Base-by-base conservation (phyloP, 2,888 invertebrate species). In the Syrista parreyssii region DNA sequence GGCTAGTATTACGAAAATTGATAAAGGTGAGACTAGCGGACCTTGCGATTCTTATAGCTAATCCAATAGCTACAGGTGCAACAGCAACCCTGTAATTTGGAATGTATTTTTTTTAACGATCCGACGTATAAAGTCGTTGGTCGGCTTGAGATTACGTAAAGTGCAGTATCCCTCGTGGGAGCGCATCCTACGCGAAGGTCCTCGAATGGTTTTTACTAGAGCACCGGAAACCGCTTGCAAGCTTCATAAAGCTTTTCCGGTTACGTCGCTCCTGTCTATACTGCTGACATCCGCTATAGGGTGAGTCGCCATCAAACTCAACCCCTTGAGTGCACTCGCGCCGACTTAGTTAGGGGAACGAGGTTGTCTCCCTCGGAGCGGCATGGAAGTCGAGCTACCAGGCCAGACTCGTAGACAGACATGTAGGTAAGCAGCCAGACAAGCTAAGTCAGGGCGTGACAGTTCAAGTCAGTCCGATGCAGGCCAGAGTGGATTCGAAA, bases 261-360 rank as follows among this genome's bases (percentile, higher is more conserved):
- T 74, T 81, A 73, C 79, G 80, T 74, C 76, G 77, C 30, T 79
- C 75, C 83, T 82, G 82, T 82, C 84, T 82, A 79, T 74, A 76
- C 79, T 77, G 80, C 77, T 69, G 74, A 33, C 77, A 69, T 74
- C 15, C 74, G 68, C 36, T 36, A 30, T 68, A 34, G 69, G 68
- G 68, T 36, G 74, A 74, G 68, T 36, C 30, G 31, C 32, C 35
- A 68, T 23, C 69, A 32, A 32, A 69, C 68, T 71, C 30, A 32
- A 74, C 84, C 84, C 80, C 68, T 32, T 35, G 82, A 85, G 85
- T 87, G 87, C 85, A 87, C 85, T 86, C 84, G 84, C 80, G 81
- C 83, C 84, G 84, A 85, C 85, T 86, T 87, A 86, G 80, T 86
- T 87, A 86, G 80, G 80, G 81, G 74, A 82, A 84, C 85, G 82